These are phyloP conservation scores for Oreotrochilus melanogaster DNA, from an alignment of 2,113 vertebrate species.

Conservation along the genomic window DNA sequence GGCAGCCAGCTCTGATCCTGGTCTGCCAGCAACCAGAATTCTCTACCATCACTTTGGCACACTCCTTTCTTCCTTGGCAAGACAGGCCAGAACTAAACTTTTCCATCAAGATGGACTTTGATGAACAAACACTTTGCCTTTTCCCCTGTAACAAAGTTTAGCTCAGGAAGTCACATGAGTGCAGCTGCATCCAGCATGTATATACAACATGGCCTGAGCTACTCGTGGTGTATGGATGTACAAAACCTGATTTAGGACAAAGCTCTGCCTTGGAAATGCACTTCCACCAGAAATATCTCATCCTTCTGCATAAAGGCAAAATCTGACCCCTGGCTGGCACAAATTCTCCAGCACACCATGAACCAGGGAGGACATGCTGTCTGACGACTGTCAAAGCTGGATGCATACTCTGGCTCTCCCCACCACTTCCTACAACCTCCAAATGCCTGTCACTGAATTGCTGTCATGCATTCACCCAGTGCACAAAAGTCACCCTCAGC, in stretches of 20 bases:
- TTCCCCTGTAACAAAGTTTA: neutral
- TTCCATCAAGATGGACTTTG: conserved; percentile 30
- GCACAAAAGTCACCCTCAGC: neutral
- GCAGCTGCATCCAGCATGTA: conserved; percentile 12
- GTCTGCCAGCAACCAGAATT: neutral
- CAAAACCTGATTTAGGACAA: neutral
- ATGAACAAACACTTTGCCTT: conserved; percentile 64
- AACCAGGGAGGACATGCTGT: neutral
- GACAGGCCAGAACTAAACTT: conserved; percentile 52
- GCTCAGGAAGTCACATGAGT: conserved; percentile 28
- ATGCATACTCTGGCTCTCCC: neutral
- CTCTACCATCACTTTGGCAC: neutral
- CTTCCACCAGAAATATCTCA: neutral
- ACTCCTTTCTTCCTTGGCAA: conserved; percentile 42
- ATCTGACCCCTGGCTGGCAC: neutral
- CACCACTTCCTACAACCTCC: neutral
- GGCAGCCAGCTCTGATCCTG: neutral
- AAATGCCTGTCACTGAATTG: neutral
- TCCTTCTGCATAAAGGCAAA: accelerated
- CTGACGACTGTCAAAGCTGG: neutral
- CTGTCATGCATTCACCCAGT: accelerated
- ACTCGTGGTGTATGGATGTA: neutral
- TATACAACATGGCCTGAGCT: neutral
- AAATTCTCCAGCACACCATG: neutral
- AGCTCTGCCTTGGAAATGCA: neutral